Base-by-base conservation (phyloP, 2,888 invertebrate genomes). In the Sylvicola cinctus region DNA sequence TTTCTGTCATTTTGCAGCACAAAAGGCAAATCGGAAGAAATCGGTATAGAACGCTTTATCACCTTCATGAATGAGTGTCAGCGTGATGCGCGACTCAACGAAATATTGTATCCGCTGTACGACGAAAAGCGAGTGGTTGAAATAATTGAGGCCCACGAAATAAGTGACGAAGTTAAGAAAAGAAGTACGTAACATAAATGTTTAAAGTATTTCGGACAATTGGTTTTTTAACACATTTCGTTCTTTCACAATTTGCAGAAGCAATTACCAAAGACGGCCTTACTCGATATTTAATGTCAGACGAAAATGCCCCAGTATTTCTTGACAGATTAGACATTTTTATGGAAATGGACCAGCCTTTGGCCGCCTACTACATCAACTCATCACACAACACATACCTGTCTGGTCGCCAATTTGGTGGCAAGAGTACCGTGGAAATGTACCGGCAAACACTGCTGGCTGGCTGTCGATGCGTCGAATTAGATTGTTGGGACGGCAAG, bases 241-340 rank as follows among this genome's bases (percentile, higher is more conserved):
- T 34, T 29, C 11, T 23, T 20, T 20, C 5, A 20, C 4, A 20
- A 20, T 15, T 35, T 15, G 27, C 58, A 83, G 81, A 73, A 55
- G 70, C 75, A 55, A 63, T 96, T 43, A 84, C 85, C 39, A 79
- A 93, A 57, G 95, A 96, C 58, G 96, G 96, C 26, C 73, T 98
- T 45, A 90, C 95, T 59, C 77, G 95, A 39, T 98, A 96, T 63
- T 70, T 98, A 43, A 98, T 99, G 93, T 96, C 96, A 0, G 98
- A 99, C 57, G 98, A 99, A 62, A 99, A 99, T 62, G 93, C 96
- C 0, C 96, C 98, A 0, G 96, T 99, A 41, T 98, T 98, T 62
- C 66, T 98, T 44, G 98, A 98, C 60, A 70, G 95, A n/a, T 63
- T 96, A 44, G 95, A 95, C 54, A 81, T 87, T 49, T 91, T 91